These are phyloP conservation scores for Hippocampus abdominalis DNA, from an alignment of 2,113 vertebrate genomes.

Conservation along the genomic window DNA sequence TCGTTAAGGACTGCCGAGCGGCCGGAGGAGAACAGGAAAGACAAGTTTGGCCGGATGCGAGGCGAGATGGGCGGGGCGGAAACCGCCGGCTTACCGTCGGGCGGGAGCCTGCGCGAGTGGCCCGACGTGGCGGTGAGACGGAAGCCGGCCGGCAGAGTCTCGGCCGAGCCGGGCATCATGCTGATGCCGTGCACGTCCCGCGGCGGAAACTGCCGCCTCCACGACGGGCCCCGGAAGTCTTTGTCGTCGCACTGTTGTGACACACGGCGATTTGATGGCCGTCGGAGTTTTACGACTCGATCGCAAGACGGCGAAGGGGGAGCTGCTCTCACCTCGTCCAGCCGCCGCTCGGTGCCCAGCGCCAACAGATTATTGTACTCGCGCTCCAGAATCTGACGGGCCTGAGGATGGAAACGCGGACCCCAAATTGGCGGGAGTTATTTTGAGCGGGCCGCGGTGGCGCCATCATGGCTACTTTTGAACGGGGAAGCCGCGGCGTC, in stretches of 20 bases:
- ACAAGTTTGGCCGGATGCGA: not conserved
- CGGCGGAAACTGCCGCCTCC: constrained; percentile 93
- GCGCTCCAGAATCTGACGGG: constrained; percentile 97
- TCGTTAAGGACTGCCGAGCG: constrained; percentile 73
- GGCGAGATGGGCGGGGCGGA: not conserved
- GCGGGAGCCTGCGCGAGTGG: constrained; percentile 86
- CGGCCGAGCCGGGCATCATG: constrained; percentile 97
- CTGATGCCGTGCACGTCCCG: constrained; percentile 95
- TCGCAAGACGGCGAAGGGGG: not conserved
- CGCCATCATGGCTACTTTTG: not conserved
- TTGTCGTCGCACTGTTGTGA: constrained; percentile 81
- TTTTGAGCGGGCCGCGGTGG: constrained; percentile 27
- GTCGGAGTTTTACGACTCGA: too few relatives aligned
- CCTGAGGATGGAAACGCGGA: constrained; percentile 66
- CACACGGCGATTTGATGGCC: too few relatives aligned
- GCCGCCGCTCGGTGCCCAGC: constrained; percentile 90
- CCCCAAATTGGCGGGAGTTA: constrained; percentile 16
- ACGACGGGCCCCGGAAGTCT: constrained; percentile 89
- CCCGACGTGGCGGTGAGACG: constrained; percentile 90
- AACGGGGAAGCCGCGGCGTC: not conserved
- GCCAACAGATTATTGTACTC: constrained; percentile 99
- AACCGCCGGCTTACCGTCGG: constrained; percentile 77
- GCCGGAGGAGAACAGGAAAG: constrained; percentile 64
- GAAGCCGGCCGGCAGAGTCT: constrained; percentile 95
- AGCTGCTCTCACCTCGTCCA: constrained; percentile 87